Conservation (phyloP, 2,888 invertebrate genomes). For the Leucania comma region DNA sequence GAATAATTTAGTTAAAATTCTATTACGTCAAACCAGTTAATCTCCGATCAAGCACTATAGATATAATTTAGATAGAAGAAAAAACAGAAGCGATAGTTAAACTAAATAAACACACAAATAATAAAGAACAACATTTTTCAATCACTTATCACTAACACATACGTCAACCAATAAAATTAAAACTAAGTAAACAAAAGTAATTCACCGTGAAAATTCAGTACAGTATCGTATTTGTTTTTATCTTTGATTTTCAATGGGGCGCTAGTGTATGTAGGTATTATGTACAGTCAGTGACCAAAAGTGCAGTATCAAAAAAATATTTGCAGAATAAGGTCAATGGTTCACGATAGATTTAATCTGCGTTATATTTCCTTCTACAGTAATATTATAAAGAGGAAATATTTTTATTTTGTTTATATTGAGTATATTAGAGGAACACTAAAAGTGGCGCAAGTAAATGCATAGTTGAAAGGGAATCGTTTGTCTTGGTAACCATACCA, state of each 20-base stretch:
- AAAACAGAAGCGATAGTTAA: constrained; percentile 14
- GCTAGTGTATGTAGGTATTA: constrained; percentile 13
- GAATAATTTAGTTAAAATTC: neutral
- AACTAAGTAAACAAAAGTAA: constrained; percentile 56
- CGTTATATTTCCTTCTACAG: too few relatives aligned
- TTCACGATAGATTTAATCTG: neutral
- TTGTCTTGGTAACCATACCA: too few relatives aligned
- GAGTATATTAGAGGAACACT: too few relatives aligned
- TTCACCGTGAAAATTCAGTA: constrained; percentile 50
- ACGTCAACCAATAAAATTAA: constrained; percentile 8
- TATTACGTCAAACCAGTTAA: constrained; percentile 1
- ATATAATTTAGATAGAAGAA: constrained; percentile 16
- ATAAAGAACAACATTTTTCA: constrained; percentile 11
- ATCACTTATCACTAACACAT: constrained; percentile 15
- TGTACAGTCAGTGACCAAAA: neutral
- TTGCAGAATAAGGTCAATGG: neutral
- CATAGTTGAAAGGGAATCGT: too few relatives aligned
- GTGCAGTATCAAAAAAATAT: neutral
- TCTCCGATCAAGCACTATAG: constrained; percentile 18
- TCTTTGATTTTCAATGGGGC: constrained; percentile 35
- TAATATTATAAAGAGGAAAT: too few relatives aligned
- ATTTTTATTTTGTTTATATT: too few relatives aligned
- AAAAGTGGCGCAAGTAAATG: too few relatives aligned
- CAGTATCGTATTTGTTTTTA: constrained; percentile 54
- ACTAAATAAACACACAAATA: constrained; percentile 1